Evolutionary conservation across 2,797 vertebrate species (phyloP).

Genomic region (Moxostoma hubbsi): DNA sequence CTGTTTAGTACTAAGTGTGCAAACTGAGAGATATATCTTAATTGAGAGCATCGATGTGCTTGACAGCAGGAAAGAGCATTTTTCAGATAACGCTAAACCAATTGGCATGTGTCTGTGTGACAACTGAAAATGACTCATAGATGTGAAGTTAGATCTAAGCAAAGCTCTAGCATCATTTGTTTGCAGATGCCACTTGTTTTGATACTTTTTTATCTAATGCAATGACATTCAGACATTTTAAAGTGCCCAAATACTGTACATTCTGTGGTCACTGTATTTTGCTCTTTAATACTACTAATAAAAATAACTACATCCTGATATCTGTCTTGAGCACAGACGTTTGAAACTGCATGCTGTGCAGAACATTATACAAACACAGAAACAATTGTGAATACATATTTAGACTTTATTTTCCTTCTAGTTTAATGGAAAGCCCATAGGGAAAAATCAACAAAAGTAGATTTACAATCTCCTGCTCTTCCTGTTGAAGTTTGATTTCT

Average conservation of each 20-base stretch:
- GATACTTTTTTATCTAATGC: not conserved
- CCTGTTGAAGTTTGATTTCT: conserved; percentile 26
- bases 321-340: not conserved
- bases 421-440: conserved; percentile 57
- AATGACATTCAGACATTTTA: too few relatives aligned
- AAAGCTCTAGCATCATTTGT: not conserved
- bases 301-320: not conserved
- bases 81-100: not conserved
- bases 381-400: conserved; percentile 29
- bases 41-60: not conserved
- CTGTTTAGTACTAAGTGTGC: conserved; percentile 8
- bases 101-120: too few relatives aligned
- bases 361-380: not conserved
- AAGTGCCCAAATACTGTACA: too few relatives aligned
- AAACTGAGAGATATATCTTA: not conserved
- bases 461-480: conserved; percentile 14
- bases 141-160: too few relatives aligned
- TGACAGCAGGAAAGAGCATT: conserved; percentile 3
- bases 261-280: too few relatives aligned
- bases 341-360: not conserved
- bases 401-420: conserved; percentile 18
- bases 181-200: not conserved
- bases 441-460: conserved; percentile 64
- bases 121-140: too few relatives aligned
- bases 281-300: too few relatives aligned